Conservation (phyloP, 1,140 invertebrate genomes). For the Drosophila kepulauana region DNA sequence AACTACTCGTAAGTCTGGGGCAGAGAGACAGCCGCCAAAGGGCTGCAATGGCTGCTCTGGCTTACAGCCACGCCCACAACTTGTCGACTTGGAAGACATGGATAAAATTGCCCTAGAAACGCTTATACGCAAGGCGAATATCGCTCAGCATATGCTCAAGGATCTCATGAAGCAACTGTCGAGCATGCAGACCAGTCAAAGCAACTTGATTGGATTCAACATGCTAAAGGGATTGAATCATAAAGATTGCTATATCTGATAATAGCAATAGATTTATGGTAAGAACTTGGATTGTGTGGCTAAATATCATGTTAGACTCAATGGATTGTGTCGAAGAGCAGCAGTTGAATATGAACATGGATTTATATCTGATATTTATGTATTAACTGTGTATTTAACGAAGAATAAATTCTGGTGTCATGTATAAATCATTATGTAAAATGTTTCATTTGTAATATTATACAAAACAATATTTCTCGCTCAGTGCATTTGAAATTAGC, state of each 20-base stretch:
- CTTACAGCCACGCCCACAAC: slow-evolving; percentile 40
- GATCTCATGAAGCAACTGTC: slow-evolving; percentile 55
- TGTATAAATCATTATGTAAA: no score
- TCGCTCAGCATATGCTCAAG: slow-evolving; percentile 59
- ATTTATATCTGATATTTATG: neutral
- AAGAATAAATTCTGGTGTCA: no score
- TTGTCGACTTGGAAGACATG: slow-evolving; percentile 66
- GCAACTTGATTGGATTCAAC: slow-evolving; percentile 9
- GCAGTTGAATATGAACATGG: neutral
- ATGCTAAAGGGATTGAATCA: neutral
- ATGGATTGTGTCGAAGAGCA: neutral
- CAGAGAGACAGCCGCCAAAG: slow-evolving; percentile 24
- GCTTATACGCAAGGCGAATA: slow-evolving; percentile 52
- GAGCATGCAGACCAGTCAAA: slow-evolving; percentile 28
- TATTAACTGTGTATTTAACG: no score
- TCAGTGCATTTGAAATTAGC: no score
- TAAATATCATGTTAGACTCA: neutral
- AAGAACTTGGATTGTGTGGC: neutral
- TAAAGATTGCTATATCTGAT: neutral
- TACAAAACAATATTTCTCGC: no score
- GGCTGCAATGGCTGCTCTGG: slow-evolving; percentile 59
- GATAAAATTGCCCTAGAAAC: slow-evolving; percentile 43
- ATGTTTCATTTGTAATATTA: no score
- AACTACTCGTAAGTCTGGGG: slow-evolving; percentile 22
- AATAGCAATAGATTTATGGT: neutral